Base-by-base conservation (phyloP, 2,113 vertebrate genomes). In the Fregetta grallaria region DNA sequence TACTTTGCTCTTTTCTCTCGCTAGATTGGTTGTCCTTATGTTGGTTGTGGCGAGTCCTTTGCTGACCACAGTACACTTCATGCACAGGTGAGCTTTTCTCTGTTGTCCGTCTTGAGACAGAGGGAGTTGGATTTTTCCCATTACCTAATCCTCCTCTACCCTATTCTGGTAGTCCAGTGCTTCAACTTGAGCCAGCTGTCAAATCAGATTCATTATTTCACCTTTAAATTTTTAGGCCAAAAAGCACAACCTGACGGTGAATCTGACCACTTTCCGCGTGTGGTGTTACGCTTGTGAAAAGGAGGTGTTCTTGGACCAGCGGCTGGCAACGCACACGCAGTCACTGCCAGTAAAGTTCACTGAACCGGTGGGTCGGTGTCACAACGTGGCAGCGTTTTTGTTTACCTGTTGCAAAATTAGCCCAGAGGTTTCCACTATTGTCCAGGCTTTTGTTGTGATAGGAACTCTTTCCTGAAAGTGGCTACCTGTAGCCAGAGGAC, bases 201-300 rank as follows among this genome's bases (percentile, higher is more conserved):
- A 40, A 25, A 42, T 50, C 11, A 40, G n/a, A 34, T 40, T 7
- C 17, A 9, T 19, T 11, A 16, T 72, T 42, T 88, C n/a, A 5
- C 36, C 44, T 91, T 70, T 75, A 4, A 10, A n/a, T 70, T 49
- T 61, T 3, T 44, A 99, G 99, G 96, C 96, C 11, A 99, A 99
- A 96, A 99, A 99, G 96, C 99, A 99, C 98, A 99, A 99, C 98
- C 98, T 99, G 98, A 99, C 99, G 0, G 99, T 99, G 95, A 99
- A 99, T 80, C 98, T 99, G 97, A 99, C 99, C 18, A 99, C 99
- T 0, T 99, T 99, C 96, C 99, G 99, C 2, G 97, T 99, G 86
- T 99, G 99, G 99, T 99, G 99, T 91, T 99, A 99, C 0, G 98
- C 99, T 55, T 99, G 99, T 21, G 99, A 99, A 93, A 98, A 97